Evolutionary conservation across 1,140 invertebrate species (phyloP), one percentile per base, ranked within the genome.

Genomic region (Eueides isabella): DNA sequence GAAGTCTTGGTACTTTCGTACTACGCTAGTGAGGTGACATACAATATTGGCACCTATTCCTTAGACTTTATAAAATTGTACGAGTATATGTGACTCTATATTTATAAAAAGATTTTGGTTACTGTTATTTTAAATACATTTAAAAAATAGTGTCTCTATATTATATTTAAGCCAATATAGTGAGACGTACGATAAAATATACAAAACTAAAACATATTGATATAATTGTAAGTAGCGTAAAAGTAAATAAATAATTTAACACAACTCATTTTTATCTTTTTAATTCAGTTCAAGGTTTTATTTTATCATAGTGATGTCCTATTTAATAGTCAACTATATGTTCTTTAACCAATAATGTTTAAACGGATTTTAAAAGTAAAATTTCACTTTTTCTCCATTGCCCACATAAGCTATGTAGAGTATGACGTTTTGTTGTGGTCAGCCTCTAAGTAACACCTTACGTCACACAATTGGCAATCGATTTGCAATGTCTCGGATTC

Each of bases 401-500:
- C 41, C 16, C 5, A 44, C 2, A 19, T 2, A 44, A 44, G 41
- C 7, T 19, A 19, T 44, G 41, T 44, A 9, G 41, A 44, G 41
- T 38, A 19, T 55, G 48, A 55, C 48, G 48, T 55, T 55, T 23
- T 26, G 23, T 55, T 23, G 19, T 23, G 48, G 23, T 23, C 48
- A 55, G 48, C 48, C 48, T 55, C 48, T 55, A 26, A 55, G 26
- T 41, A 66, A 28, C 31, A 48, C 48, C 26, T 82, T 82, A 82
- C 75, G 77, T 80, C 79, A 82, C 71, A 72, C 55, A 38, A 61
- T 70, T 72, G 73, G 48, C 28, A 83, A 86, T 89, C 86, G 86
- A 89, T 90, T 86, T 73, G 81, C 79, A 72, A 80, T 19, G 82
- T 81, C 74, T 83, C 71, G 81, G 74, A 75, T 85, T 86, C 86